Conservation (phyloP, 2,797 vertebrate species). For the Ptychobarbus kaznakovi region DNA sequence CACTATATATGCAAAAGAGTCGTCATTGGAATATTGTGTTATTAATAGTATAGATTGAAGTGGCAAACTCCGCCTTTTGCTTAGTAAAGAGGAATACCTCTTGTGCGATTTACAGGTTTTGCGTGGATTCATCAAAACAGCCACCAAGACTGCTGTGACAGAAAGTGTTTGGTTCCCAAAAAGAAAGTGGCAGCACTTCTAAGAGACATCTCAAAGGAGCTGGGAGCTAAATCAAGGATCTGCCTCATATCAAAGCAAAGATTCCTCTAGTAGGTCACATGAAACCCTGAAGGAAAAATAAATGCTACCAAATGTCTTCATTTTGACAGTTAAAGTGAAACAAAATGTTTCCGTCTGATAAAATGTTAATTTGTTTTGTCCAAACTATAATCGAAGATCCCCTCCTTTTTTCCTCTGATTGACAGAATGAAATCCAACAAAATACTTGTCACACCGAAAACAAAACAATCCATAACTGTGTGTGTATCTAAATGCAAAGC, state of each 20-base stretch:
- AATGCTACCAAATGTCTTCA: constrained; percentile 26
- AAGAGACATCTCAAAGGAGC: constrained; percentile 30
- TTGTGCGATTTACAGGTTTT: not conserved
- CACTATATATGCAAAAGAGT: not conserved
- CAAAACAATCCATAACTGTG: not conserved
- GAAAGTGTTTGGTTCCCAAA: constrained; percentile 40
- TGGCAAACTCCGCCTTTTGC: not conserved
- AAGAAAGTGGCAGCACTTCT: constrained; percentile 38
- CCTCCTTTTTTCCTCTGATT: not conserved
- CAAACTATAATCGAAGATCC: not conserved
- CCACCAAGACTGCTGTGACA: constrained; percentile 16
- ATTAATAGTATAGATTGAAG: not conserved
- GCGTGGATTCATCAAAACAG: not conserved
- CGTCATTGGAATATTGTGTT: not conserved
- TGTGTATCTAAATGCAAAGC: not conserved
- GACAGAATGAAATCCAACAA: constrained; percentile 1
- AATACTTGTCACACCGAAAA: not conserved
- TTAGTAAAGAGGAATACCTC: constrained; percentile 7
- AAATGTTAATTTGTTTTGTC: constrained; percentile 33
- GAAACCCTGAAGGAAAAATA: constrained; percentile 36
- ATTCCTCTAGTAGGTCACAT: constrained; percentile 36
- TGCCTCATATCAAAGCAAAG: constrained; percentile 39
- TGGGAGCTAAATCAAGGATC: constrained; percentile 39
- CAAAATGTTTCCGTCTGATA: constrained; percentile 39
- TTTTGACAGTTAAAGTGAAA: constrained; percentile 27